Conservation (phyloP, 2,113 vertebrate species). For the Machaerirhynchus nigripectus region DNA sequence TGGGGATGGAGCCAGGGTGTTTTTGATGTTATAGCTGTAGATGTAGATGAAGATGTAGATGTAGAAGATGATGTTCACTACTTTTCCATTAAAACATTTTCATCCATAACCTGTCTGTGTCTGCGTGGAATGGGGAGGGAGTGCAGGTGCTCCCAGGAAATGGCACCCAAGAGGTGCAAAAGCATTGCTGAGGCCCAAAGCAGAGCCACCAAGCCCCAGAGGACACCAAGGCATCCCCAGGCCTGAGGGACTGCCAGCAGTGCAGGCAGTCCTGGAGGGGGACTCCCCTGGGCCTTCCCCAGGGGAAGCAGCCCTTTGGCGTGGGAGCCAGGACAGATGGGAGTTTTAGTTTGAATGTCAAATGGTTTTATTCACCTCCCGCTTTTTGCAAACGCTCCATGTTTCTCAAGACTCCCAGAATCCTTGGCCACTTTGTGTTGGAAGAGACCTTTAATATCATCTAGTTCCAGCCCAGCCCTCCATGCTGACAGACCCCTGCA, state of each 20-base stretch:
- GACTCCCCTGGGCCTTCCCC: fast-evolving
- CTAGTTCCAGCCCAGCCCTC: neutral
- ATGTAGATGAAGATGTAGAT: no score
- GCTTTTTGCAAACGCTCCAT: neutral
- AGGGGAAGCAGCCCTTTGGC: fast-evolving
- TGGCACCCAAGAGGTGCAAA: neutral
- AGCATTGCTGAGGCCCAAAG: fast-evolving
- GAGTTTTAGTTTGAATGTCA: neutral
- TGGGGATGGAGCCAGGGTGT: fast-evolving
- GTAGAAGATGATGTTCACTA: neutral
- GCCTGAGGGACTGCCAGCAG: neutral
- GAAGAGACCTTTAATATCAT: neutral
- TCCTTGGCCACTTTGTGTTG: neutral
- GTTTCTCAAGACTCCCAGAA: neutral
- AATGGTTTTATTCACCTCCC: neutral
- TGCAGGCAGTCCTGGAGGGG: neutral
- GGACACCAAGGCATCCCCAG: neutral
- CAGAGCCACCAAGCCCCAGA: neutral
- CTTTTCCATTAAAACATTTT: neutral
- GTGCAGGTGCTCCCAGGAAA: neutral
- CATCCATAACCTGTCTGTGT: neutral
- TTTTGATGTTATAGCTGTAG: neutral
- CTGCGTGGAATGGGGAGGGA: neutral
- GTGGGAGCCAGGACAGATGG: fast-evolving
- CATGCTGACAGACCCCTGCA: no score